Percentiles rank a stretch among this genome's conserved stretches.
These are phyloP conservation scores for Scaptomyza cyrtandrae DNA, from an alignment of 2,888 invertebrate genomes.

Conservation along the genomic window DNA sequence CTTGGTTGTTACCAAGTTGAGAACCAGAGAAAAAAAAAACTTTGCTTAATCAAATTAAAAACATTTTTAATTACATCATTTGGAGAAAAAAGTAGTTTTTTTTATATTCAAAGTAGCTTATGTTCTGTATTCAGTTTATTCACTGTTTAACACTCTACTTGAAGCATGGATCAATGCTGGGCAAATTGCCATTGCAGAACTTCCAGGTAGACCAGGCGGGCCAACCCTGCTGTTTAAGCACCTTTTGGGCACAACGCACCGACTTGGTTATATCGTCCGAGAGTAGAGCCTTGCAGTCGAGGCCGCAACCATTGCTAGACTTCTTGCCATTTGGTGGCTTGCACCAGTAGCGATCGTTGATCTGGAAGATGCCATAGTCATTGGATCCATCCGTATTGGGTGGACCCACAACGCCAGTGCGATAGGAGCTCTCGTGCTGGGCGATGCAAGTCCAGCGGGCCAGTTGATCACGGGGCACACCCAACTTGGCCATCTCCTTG, in stretches of 20 bases:
- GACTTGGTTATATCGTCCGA: conserved; percentile 68
- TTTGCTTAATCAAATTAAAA: neutral
- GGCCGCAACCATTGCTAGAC: conserved; percentile 68
- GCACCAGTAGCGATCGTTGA: conserved; percentile 82
- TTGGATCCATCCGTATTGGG: conserved; percentile 84
- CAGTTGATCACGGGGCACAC: conserved; percentile 67
- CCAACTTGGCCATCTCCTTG: conserved; percentile 68
- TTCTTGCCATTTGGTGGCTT: conserved; percentile 46
- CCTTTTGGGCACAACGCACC: conserved; percentile 67
- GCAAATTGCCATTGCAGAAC: conserved; percentile 60
- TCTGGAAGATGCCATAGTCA: conserved; percentile 83
- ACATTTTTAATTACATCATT: neutral
- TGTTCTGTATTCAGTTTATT: neutral
- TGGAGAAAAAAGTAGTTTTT: too few relatives aligned
- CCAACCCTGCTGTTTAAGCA: conserved; percentile 71
- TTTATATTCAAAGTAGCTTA: neutral
- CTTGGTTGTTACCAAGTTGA: neutral
- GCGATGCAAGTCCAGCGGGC: conserved; percentile 77
- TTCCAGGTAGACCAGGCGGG: conserved; percentile 75
- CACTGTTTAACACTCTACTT: conserved; percentile 12
- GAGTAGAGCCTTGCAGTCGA: conserved; percentile 64
- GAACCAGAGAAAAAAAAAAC: neutral
- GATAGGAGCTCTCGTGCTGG: conserved; percentile 74
- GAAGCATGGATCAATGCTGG: conserved; percentile 66
- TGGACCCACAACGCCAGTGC: conserved; percentile 84